Evolutionary conservation across 2,797 vertebrate genomes (phyloP).

Genomic region (Acanthurus leucopareius): DNA sequence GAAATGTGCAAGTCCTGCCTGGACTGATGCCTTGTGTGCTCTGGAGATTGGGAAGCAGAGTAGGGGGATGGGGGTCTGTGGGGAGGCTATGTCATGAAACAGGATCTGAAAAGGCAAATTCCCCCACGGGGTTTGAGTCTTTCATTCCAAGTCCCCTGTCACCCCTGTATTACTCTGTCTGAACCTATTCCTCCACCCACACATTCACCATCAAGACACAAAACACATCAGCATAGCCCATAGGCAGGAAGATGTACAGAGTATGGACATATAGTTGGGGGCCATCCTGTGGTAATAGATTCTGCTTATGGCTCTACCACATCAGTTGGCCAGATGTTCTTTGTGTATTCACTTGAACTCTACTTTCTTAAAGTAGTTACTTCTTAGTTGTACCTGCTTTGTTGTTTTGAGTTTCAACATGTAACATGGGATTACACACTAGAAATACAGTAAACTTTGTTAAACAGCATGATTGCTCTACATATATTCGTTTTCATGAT

Average conservation of each 20-base stretch:
- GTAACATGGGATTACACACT: too few relatives aligned
- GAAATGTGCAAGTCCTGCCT: conserved; percentile 68
- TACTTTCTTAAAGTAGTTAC: neutral
- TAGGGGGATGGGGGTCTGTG: conserved; percentile 20
- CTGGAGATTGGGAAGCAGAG: conserved; percentile 43
- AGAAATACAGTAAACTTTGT: neutral
- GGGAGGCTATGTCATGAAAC: conserved; percentile 64
- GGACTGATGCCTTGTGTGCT: conserved; percentile 51
- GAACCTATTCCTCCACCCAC: conserved; percentile 39
- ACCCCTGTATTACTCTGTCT: conserved; percentile 44
- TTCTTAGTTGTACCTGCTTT: neutral
- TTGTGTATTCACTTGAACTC: neutral
- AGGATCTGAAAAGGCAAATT: conserved; percentile 71
- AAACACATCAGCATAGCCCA: conserved; percentile 33
- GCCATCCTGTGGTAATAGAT: conserved; percentile 1
- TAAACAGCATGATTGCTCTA: too few relatives aligned
- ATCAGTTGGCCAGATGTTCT: conserved; percentile 26
- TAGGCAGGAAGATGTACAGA: conserved; percentile 9
- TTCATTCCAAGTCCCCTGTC: conserved; percentile 50
- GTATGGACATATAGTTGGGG: neutral
- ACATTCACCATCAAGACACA: conserved; percentile 38
- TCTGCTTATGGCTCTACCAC: neutral
- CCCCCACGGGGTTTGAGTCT: conserved; percentile 55
- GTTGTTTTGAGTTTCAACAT: neutral
- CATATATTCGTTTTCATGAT: too few relatives aligned